Evolutionary conservation across 2,888 invertebrate species (phyloP).

Genomic region (Lepidocyrtinus sp.): DNA sequence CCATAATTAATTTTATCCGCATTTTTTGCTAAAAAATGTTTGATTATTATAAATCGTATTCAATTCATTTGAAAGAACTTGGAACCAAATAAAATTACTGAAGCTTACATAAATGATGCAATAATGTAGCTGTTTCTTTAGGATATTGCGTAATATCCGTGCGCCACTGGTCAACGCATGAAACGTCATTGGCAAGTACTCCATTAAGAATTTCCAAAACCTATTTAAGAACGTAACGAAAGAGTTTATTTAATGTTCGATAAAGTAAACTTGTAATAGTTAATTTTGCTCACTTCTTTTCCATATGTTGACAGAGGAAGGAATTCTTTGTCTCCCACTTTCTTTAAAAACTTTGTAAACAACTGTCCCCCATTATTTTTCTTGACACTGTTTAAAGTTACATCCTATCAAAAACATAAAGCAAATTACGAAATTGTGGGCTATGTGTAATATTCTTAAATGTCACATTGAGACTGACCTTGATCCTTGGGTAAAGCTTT

Average conservation of each 20-base stretch:
- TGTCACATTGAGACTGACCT: conserved; percentile 47
- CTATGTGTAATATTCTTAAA: background rate
- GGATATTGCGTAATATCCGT: conserved; percentile 62
- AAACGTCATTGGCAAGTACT: conserved; percentile 64
- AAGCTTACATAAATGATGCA: conserved; percentile 65
- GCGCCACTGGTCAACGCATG: conserved; percentile 64
- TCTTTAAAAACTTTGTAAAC: conserved; percentile 66
- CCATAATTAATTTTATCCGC: conserved; percentile 60
- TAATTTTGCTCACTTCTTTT: conserved; percentile 64
- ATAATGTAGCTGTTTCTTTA: conserved; percentile 62
- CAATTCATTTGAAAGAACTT: background rate
- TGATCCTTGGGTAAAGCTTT: conserved; percentile 69
- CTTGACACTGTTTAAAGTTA: conserved; percentile 57
- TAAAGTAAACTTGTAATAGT: too few relatives aligned
- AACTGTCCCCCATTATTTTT: conserved; percentile 60
- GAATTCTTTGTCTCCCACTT: conserved; percentile 66
- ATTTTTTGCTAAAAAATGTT: conserved; percentile 60
- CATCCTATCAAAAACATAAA: conserved; percentile 43
- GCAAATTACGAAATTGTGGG: too few relatives aligned
- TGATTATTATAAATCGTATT: background rate
- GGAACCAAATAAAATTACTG: background rate
- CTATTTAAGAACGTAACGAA: too few relatives aligned
- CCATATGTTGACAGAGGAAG: conserved; percentile 62
- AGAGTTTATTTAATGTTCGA: too few relatives aligned
- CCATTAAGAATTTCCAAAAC: conserved; percentile 65